phyloP scores from a whole-genome alignment of 2,113 vertebrate species.

The Antechinus flavipes region DNA sequence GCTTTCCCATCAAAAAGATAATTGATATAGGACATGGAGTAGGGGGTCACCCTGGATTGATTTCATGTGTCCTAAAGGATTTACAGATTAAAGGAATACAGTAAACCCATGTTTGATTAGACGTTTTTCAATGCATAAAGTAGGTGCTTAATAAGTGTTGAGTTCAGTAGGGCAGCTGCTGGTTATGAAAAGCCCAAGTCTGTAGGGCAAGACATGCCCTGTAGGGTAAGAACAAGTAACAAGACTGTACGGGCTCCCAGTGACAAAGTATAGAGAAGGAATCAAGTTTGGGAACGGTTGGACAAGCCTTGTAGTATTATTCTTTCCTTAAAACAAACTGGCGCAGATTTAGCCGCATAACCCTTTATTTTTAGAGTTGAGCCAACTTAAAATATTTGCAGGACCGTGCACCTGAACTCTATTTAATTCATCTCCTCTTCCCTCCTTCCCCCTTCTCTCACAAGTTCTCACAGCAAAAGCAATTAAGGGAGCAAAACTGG shows the following conservation, averaged over 20 bases:
- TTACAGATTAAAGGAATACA: not conserved
- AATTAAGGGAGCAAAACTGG: not conserved
- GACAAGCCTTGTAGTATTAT: not conserved
- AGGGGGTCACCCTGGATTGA: not conserved
- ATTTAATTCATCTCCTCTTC: not conserved
- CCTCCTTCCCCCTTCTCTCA: not conserved
- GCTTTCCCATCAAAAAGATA: not conserved
- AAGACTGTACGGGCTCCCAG: not conserved
- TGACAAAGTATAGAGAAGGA: not conserved
- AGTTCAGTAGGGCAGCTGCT: not conserved
- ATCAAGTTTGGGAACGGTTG: not conserved
- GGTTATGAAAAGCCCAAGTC: constrained; percentile 3
- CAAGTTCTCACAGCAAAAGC: not conserved
- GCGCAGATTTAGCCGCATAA: not conserved
- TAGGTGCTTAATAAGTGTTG: not conserved
- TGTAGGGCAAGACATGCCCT: not conserved
- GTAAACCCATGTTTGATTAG: not conserved
- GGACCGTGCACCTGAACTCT: not conserved
- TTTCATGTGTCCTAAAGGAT: constrained; percentile 17
- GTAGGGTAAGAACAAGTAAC: too few species aligned
- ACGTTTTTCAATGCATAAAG: not conserved
- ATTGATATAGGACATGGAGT: not conserved
- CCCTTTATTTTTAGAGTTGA: not conserved
- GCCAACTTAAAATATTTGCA: not conserved
- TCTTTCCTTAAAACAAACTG: not conserved